Percentiles rank a stretch among this genome's conserved stretches.
These are phyloP conservation scores for Xestia xanthographa DNA, from an alignment of 2,888 invertebrate species.

Conservation along the genomic window DNA sequence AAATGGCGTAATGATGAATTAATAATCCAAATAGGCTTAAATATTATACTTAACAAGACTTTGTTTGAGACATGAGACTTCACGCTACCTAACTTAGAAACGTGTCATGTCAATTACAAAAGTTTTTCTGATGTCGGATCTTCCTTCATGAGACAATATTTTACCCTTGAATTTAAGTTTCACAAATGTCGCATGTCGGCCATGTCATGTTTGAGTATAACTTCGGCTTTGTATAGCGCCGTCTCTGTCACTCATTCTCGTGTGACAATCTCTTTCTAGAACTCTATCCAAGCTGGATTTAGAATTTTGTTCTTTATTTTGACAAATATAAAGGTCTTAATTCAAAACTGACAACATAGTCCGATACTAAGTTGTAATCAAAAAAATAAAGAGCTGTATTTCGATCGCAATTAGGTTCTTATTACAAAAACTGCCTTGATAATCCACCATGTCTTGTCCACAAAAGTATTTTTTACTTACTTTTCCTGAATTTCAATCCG, in stretches of 20 bases:
- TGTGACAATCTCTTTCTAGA: background rate
- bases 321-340: background rate
- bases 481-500: conserved; percentile 13
- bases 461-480: background rate
- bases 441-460: background rate
- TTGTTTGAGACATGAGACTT: background rate
- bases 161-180: conserved; percentile 11
- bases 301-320: background rate
- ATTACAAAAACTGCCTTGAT: background rate
- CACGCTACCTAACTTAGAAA: background rate
- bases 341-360: background rate
- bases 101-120: conserved; percentile 21
- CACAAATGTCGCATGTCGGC: background rate
- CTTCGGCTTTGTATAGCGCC: background rate
- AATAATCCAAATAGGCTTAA: background rate
- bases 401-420: background rate
- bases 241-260: background rate
- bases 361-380: background rate
- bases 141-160: conserved; percentile 10
- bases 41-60: background rate
- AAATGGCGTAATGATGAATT: background rate
- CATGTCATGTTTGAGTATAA: background rate
- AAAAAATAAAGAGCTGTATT: background rate
- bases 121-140: conserved; percentile 11
- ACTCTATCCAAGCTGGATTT: background rate